Evolutionary conservation across 2,113 vertebrate genomes (phyloP).

Genomic region (Origma solitaria): DNA sequence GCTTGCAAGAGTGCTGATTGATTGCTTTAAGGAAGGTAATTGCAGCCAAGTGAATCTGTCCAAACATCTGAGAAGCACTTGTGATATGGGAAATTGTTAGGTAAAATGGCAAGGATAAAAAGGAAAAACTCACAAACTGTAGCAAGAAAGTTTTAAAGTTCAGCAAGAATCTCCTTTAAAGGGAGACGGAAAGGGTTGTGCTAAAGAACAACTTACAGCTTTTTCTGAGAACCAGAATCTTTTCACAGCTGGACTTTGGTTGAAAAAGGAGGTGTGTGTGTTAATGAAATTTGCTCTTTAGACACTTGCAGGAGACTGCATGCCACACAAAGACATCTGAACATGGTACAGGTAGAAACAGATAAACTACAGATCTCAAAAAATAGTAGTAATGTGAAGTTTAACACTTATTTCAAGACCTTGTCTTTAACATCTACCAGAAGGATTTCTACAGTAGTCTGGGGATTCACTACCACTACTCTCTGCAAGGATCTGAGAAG

Average conservation of each 20-base stretch:
- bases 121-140: not conserved
- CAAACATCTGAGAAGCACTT: not conserved
- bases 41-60: not conserved
- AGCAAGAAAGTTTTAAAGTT: not conserved
- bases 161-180: not conserved
- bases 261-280: not conserved
- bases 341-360: not conserved
- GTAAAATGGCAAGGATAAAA: not conserved
- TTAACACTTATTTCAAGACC: not conserved
- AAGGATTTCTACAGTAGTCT: not conserved
- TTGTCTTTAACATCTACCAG: not conserved
- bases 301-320: not conserved
- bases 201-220: not conserved
- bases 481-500: not conserved
- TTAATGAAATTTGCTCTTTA: not conserved
- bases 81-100: not conserved
- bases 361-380: not conserved
- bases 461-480: not conserved
- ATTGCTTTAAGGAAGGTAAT: not conserved
- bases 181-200: fast-evolving
- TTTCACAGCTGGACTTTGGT: not conserved
- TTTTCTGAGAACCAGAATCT: not conserved
- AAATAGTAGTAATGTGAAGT: not conserved
- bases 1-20: not conserved
- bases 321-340: not conserved